Evolutionary conservation across 2,113 vertebrate species (phyloP).

Genomic region (Periophthalmus modestus): DNA sequence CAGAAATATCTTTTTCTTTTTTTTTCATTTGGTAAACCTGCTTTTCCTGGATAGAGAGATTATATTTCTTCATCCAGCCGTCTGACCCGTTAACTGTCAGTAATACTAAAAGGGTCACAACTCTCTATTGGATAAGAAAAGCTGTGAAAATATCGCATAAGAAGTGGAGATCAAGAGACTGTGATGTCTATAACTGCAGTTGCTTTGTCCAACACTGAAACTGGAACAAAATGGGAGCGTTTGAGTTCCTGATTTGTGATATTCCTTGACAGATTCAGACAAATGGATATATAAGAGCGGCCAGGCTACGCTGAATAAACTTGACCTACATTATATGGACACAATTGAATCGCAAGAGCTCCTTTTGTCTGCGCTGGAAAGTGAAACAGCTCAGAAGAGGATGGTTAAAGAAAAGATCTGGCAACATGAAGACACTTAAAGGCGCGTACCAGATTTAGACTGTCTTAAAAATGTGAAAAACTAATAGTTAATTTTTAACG

Average conservation of each 20-base stretch:
- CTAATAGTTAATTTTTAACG: too few species aligned
- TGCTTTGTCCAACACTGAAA: not conserved
- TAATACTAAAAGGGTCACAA: slow-evolving; percentile 3
- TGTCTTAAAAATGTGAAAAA: too few species aligned
- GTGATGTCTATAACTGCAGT: not conserved
- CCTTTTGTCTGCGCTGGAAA: slow-evolving; percentile 33
- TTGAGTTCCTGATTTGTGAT: slow-evolving; percentile 1
- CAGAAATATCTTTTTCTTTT: not conserved
- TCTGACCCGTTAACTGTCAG: slow-evolving; percentile 10
- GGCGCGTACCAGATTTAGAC: too few species aligned
- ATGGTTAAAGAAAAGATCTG: not conserved
- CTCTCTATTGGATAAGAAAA: not conserved
- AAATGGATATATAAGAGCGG: not conserved
- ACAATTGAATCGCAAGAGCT: slow-evolving; percentile 38
- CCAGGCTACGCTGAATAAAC: slow-evolving; percentile 28
- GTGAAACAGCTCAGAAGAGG: slow-evolving; percentile 10
- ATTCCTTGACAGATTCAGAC: slow-evolving; percentile 7
- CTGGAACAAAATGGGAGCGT: slow-evolving; percentile 2
- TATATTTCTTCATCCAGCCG: not conserved
- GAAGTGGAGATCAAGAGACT: not conserved
- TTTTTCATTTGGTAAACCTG: not conserved
- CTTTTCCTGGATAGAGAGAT: not conserved
- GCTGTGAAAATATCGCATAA: not conserved
- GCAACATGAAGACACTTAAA: not conserved
- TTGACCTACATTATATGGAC: slow-evolving; percentile 62